Percentiles rank a stretch among this genome's conserved stretches.
phyloP scores from a whole-genome alignment of 1,140 invertebrate species.

The Sinonovacula constricta region DNA sequence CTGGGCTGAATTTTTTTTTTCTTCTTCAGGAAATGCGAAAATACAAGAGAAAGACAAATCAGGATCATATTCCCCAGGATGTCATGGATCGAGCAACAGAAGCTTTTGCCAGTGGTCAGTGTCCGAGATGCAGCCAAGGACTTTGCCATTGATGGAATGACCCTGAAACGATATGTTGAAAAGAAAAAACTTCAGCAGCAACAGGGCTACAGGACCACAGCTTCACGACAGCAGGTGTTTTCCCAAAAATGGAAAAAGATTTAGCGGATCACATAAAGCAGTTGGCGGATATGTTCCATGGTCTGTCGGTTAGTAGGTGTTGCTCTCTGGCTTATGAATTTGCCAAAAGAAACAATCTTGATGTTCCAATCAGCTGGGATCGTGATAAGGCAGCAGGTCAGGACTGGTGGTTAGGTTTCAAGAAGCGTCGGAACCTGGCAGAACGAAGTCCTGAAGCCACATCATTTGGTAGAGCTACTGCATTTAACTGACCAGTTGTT shows the following conservation, averaged over 20 bases:
- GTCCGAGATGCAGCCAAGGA: conserved; percentile 33
- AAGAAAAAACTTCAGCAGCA: no score
- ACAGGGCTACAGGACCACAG: background rate
- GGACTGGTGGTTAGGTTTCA: conserved; percentile 1
- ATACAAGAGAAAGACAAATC: conserved; percentile 28
- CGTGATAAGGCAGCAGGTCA: no score
- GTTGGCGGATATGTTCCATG: no score
- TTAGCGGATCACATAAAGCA: conserved; percentile 35
- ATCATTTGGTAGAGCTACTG: conserved; percentile 43
- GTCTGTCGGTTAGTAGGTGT: conserved; percentile 19
- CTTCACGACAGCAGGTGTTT: background rate
- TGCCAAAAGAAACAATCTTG: conserved; percentile 13
- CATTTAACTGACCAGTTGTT: conserved; percentile 36
- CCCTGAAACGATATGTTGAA: conserved; percentile 17
- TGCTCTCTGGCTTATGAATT: conserved; percentile 5
- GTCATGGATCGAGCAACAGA: conserved; percentile 16
- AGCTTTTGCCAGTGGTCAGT: conserved; percentile 26
- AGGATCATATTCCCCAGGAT: background rate
- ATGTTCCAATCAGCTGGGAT: conserved; percentile 2
- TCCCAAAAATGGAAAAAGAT: conserved; percentile 32
- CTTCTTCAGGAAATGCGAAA: conserved; percentile 19
- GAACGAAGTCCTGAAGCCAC: conserved; percentile 21
- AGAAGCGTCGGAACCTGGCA: background rate
- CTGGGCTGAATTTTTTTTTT: no score
- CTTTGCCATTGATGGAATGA: conserved; percentile 37